phyloP scores from a whole-genome alignment of 2,113 vertebrate genomes.

The Meles meles region DNA sequence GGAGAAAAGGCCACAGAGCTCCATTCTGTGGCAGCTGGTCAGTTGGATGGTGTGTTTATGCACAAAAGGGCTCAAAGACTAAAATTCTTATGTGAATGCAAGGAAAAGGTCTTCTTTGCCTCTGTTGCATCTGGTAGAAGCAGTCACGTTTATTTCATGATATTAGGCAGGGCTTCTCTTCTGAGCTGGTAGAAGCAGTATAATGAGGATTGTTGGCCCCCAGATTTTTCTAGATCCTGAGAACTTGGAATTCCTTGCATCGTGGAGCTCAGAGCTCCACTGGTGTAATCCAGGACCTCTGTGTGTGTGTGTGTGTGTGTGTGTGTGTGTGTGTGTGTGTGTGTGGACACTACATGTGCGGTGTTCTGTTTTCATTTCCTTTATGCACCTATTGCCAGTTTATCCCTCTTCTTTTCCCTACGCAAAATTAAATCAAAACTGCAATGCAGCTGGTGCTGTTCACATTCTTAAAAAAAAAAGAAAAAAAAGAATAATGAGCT shows the following conservation, averaged over 20 bases:
- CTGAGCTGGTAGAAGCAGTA: constrained; percentile 95
- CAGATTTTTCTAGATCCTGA: constrained; percentile 78
- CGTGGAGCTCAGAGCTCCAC: constrained; percentile 84
- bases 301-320: background rate
- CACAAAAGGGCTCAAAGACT: constrained; percentile 98
- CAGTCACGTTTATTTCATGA: constrained; percentile 99
- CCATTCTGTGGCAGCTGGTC: constrained; percentile 96
- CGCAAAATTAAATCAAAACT: constrained; percentile 81
- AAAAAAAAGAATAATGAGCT: background rate
- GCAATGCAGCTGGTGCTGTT: constrained; percentile 85
- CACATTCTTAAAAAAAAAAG: constrained; percentile 70
- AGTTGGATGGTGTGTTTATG: constrained; percentile 98
- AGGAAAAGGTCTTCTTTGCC: constrained; percentile 99
- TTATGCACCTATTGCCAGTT: background rate
- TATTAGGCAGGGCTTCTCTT: constrained; percentile 96
- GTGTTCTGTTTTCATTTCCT: constrained; percentile 42
- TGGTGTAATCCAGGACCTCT: constrained; percentile 74
- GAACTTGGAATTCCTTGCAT: constrained; percentile 84
- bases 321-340: too few relatives aligned
- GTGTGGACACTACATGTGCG: constrained; percentile 71
- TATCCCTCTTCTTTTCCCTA: background rate
- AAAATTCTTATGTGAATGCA: constrained; percentile 97
- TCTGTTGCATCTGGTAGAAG: constrained; percentile 96
- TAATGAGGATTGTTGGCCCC: constrained; percentile 76
- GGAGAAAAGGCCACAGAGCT: constrained; percentile 99